A percentile compares a stretch with the other conserved stretches of the same genome.
Conservation (phyloP, 30 jellyfish, hydroid and myxozoan species). For the Aurelia sp. region DNA sequence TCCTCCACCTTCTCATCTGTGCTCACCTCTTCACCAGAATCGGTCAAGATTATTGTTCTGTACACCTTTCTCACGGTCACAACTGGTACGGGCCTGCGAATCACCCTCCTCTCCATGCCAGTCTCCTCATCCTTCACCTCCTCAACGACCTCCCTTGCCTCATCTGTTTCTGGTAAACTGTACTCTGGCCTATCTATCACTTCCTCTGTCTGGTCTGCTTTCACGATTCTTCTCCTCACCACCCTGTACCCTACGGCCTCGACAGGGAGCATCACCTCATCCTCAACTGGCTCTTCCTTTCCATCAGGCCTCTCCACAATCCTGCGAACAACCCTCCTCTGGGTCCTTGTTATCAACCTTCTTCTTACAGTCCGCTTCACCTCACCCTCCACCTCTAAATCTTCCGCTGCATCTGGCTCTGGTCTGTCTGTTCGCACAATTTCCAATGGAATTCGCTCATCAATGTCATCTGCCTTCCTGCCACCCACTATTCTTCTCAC, state of each 20-base stretch:
- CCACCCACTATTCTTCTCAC: slow-evolving; percentile 74
- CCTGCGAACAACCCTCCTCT: slow-evolving; percentile 78
- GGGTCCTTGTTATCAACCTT: slow-evolving; percentile 71
- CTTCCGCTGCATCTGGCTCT: slow-evolving; percentile 63
- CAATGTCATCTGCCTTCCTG: slow-evolving; percentile 28
- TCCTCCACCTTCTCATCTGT: slow-evolving; percentile 34
- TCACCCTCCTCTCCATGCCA: slow-evolving; percentile 70
- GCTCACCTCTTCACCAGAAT: slow-evolving; percentile 34
- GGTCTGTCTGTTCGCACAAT: slow-evolving; percentile 73
- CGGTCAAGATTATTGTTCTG: slow-evolving; percentile 62
- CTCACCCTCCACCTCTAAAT: slow-evolving; percentile 67
- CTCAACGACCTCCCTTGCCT: slow-evolving; percentile 52
- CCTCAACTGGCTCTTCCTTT: slow-evolving; percentile 39
- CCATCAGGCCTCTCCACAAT: slow-evolving; percentile 52
- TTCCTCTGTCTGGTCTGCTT: slow-evolving; percentile 44
- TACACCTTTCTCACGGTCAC: slow-evolving; percentile 85
- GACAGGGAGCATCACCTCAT: slow-evolving; percentile 51
- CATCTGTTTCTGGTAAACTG: slow-evolving; percentile 67
- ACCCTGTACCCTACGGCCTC: slow-evolving; percentile 54
- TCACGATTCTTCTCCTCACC: slow-evolving; percentile 50
- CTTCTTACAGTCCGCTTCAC: slow-evolving; percentile 77
- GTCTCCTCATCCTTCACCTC: slow-evolving; percentile 55
- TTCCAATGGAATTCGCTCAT: slow-evolving; percentile 63
- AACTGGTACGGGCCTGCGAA: slow-evolving; percentile 84
- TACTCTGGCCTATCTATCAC: slow-evolving; percentile 63